Base-by-base conservation (phyloP, 1,140 invertebrate genomes). In the Sycophila sp. region DNA sequence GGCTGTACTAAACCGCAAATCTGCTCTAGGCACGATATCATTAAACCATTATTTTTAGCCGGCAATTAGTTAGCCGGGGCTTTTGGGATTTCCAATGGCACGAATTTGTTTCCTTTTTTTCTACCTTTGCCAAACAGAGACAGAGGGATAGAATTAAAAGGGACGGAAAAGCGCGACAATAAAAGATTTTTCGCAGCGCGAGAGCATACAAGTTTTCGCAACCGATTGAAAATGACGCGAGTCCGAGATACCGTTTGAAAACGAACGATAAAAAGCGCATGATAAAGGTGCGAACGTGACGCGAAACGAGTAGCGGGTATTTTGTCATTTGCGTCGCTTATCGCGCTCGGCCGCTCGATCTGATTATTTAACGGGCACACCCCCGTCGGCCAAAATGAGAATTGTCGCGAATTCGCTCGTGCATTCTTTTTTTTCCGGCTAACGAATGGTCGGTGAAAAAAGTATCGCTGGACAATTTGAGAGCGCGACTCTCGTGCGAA, bases 31-130 rank as follows among this genome's bases (percentile, higher is more conserved):
- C 7, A 7, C 15, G 34, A 42, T 42, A 60, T 42, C 38, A 36
- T 63, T 63, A 63, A 49, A 49, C 30, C 45, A 5, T 63, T 63
- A 36, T 49, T 63, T 63, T 49, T 8, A 32, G 19, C 32, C 26
- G 17, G 42, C 60, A 63, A 63, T 63, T 63, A 51, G 45, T 51
- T 63, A 49, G 30, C 30, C 28, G 30, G 17, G 13, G 32, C 30
- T 49, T 51, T 63, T 24, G 32, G 30, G 45, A 51, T 63, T 63
- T 63, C 17, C 60, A 19, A 34, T 17, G 19, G 17, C 32, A 19
- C 26, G 13, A n/a, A n/a, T n/a, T n/a, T n/a, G n/a, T n/a, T n/a
- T n/a, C n/a, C n/a, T n/a, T n/a, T n/a, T n/a, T n/a, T n/a, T n/a
- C n/a, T n/a, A n/a, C n/a, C n/a, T n/a, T n/a, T n/a, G n/a, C n/a